Percentiles rank a stretch among this genome's conserved stretches.
These are phyloP conservation scores for Clarias fuscus DNA, from an alignment of 2,797 vertebrate species.

Conservation along the genomic window DNA sequence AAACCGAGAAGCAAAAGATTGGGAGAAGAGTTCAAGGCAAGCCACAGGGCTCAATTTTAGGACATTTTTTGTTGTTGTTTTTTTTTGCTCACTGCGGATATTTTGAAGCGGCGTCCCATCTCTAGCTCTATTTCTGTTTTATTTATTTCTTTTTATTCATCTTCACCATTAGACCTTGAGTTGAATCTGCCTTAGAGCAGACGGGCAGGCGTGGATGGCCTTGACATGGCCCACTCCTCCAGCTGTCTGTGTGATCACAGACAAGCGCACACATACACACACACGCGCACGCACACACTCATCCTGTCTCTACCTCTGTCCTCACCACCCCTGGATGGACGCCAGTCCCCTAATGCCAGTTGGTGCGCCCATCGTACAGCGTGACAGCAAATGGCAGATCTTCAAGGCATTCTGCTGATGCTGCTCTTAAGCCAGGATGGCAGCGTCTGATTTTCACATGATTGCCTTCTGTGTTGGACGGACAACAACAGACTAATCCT, in stretches of 20 bases:
- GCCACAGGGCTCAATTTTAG: conserved; percentile 2
- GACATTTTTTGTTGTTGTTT: background rate
- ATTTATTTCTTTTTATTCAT: conserved; percentile 35
- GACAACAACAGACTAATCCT: conserved; percentile 7
- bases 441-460: conserved; percentile 49
- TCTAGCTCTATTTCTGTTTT: background rate
- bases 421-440: conserved; percentile 63
- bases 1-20: background rate
- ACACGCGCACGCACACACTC: conserved; percentile 34
- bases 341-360: conserved; percentile 55
- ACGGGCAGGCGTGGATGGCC: conserved; percentile 57
- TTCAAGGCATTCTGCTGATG: conserved; percentile 66
- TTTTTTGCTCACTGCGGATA: background rate
- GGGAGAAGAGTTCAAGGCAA: background rate
- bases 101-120: background rate
- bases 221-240: conserved; percentile 55
- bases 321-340: conserved; percentile 49
- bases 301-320: conserved; percentile 39
- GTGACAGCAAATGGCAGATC: conserved; percentile 63
- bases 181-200: conserved; percentile 47
- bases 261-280: conserved; percentile 40
- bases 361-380: conserved; percentile 55
- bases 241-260: conserved; percentile 51
- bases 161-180: conserved; percentile 38
- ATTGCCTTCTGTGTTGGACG: conserved; percentile 31